Conservation (phyloP, 2,113 vertebrate species). For the Chionis minor region DNA sequence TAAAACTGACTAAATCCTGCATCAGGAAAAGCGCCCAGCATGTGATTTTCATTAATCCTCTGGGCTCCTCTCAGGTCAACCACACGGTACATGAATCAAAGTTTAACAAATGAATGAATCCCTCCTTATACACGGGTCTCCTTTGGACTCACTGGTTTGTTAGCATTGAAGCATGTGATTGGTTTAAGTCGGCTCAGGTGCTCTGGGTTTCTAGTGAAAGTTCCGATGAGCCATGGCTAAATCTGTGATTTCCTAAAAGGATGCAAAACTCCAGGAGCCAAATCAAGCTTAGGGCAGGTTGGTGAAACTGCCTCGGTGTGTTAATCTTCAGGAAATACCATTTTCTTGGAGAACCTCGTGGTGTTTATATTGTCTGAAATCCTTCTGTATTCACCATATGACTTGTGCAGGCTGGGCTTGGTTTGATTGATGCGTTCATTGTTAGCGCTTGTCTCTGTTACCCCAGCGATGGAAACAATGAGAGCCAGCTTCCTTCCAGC, state of each 20-base stretch:
- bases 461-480: neutral
- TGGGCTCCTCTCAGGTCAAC: conserved; percentile 50
- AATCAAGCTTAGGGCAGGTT: neutral
- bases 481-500: neutral
- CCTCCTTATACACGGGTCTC: neutral
- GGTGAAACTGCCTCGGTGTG: neutral
- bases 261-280: conserved; percentile 46
- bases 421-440: neutral
- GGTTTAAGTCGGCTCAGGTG: conserved; percentile 54
- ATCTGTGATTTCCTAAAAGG: conserved; percentile 52
- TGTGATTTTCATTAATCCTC: conserved; percentile 65
- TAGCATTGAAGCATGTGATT: conserved; percentile 47
- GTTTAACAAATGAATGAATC: conserved; percentile 37
- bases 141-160: neutral
- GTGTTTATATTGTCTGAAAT: conserved; percentile 3
- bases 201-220: neutral
- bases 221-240: conserved; percentile 49
- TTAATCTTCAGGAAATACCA: conserved; percentile 27
- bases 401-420: neutral
- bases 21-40: conserved; percentile 49
- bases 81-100: conserved; percentile 37
- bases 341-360: neutral
- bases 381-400: neutral
- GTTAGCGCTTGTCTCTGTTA: neutral
- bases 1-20: conserved; percentile 20